These are phyloP conservation scores for Astreopora myriophthalma DNA, from an alignment of 64 coral and sea anemone species.

Conservation along the genomic window DNA sequence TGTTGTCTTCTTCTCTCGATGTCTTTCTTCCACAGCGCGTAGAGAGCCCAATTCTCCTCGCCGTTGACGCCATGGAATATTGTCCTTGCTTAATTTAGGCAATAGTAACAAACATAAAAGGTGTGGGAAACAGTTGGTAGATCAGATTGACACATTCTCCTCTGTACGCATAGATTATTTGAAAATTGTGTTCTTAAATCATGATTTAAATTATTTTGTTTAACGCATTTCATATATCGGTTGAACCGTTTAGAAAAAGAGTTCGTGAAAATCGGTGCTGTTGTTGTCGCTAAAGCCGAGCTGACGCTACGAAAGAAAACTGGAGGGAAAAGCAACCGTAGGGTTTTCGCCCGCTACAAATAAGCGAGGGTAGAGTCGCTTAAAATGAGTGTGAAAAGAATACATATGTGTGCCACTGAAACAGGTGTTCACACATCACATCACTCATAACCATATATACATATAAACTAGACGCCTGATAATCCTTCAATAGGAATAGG, in stretches of 20 bases:
- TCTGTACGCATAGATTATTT: neutral
- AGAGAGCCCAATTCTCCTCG: slow-evolving; percentile 41
- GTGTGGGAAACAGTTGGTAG: neutral
- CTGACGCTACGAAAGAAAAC: no score
- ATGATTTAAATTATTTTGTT: neutral
- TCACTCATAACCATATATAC: neutral
- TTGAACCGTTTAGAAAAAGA: no score
- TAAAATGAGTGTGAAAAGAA: neutral
- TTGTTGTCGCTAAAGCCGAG: no score
- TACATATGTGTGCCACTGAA: neutral
- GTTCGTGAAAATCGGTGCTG: no score
- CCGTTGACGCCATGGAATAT: slow-evolving; percentile 8
- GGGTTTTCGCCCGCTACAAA: neutral
- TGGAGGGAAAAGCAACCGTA: neutral
- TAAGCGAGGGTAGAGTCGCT: neutral
- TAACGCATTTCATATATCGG: neutral
- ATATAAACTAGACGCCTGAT: neutral
- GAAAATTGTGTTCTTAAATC: neutral
- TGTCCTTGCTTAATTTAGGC: neutral
- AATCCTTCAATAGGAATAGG: neutral
- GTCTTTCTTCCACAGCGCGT: slow-evolving; percentile 41
- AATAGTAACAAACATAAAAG: neutral
- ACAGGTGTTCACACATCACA: neutral
- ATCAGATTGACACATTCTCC: neutral
- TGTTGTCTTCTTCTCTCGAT: slow-evolving; percentile 50